Evolutionary conservation across 2,888 invertebrate species (phyloP).

Genomic region (Furcula furcula): DNA sequence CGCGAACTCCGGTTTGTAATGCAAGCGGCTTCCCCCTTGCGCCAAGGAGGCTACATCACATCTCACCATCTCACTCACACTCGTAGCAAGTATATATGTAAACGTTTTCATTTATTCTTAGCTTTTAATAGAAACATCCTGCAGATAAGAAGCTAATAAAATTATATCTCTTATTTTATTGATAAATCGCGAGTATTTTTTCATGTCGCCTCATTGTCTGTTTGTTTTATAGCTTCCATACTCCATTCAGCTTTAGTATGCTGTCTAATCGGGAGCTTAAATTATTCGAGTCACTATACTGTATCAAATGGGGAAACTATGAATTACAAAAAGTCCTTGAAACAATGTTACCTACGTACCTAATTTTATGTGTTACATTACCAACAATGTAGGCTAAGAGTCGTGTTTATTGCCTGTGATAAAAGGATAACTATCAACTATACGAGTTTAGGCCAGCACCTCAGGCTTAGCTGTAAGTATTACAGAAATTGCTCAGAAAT

Average conservation of each 20-base stretch:
- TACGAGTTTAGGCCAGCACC: neutral
- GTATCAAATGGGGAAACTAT: constrained; percentile 1
- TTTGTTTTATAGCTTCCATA: constrained; percentile 9
- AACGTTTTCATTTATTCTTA: neutral
- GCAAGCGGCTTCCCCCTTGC: too few species aligned
- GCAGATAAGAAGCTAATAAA: neutral
- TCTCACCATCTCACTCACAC: too few species aligned
- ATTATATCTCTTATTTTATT: constrained; percentile 10
- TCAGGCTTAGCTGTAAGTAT: neutral
- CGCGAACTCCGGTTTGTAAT: too few species aligned
- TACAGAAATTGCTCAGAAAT: neutral
- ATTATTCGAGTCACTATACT: constrained; percentile 10
- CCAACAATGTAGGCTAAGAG: too few species aligned
- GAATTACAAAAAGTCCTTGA: constrained; percentile 8
- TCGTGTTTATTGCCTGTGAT: constrained; percentile 6
- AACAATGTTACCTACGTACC: too few species aligned
- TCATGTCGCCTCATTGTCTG: constrained; percentile 19
- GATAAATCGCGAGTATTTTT: constrained; percentile 8
- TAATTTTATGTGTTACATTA: too few species aligned
- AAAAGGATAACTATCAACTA: constrained; percentile 6
- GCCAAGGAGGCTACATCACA: too few species aligned
- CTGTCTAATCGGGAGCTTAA: constrained; percentile 7
- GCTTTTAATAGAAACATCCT: too few species aligned
- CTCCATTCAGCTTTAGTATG: constrained; percentile 12
- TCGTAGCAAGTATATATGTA: neutral